phyloP scores from a whole-genome alignment of 2,113 vertebrate species.

The Tonatia bakeri region DNA sequence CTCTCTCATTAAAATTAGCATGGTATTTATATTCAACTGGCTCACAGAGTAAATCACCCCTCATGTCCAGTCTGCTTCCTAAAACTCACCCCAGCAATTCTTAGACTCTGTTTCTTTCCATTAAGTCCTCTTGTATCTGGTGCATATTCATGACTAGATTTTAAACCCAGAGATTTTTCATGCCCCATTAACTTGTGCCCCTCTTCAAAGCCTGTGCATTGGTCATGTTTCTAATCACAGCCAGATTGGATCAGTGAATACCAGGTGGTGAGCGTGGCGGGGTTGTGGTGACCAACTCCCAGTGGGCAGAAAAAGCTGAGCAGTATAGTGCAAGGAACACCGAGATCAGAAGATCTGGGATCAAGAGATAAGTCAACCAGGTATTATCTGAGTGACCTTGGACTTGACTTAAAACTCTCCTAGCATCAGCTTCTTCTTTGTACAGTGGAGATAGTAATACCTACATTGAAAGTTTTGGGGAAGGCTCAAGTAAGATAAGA shows the following conservation, averaged over 20 bases:
- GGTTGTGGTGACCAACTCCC: background rate
- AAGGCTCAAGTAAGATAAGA: background rate
- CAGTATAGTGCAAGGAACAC: background rate
- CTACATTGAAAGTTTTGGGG: background rate
- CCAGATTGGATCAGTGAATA: background rate
- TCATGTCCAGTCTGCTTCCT: background rate
- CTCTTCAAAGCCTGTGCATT: background rate
- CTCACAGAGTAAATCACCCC: background rate
- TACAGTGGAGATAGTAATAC: background rate
- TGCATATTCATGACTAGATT: background rate
- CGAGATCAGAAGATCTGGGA: background rate
- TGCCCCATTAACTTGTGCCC: background rate
- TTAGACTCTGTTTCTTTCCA: conserved; percentile 2
- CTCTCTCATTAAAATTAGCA: background rate
- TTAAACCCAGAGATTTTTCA: background rate
- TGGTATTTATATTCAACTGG: background rate
- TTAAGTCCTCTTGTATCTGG: background rate
- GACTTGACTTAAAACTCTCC: background rate
- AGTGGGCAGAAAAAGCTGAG: background rate
- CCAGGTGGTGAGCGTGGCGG: background rate
- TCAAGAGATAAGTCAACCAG: background rate
- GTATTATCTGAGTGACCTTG: background rate
- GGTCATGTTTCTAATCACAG: background rate
- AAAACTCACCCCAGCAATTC: background rate
- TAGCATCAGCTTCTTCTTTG: background rate